phyloP scores from a whole-genome alignment of 2,888 invertebrate species.

The Dolichomitus sp. region DNA sequence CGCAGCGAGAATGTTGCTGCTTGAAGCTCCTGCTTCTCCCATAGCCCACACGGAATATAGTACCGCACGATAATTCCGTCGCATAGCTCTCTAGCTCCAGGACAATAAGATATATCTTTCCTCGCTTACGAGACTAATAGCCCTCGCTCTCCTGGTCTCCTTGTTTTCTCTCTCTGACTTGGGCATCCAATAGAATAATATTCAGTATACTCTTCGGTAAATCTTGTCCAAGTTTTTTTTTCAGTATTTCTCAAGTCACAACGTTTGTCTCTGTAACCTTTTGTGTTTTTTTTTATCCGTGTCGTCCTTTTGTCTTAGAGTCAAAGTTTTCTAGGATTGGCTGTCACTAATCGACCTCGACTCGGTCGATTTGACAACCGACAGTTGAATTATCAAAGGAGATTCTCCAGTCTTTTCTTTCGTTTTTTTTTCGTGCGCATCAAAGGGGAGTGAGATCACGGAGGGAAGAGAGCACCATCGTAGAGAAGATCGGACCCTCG shows the following conservation, averaged over 20 bases:
- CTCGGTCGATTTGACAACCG: slow-evolving; percentile 47
- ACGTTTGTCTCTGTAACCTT: not conserved
- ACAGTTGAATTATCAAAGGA: slow-evolving; percentile 48
- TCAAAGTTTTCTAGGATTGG: slow-evolving; percentile 22
- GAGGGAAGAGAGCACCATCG: slow-evolving; percentile 45
- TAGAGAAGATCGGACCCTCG: slow-evolving; percentile 59
- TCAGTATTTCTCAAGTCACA: not conserved
- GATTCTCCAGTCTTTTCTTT: slow-evolving; percentile 10
- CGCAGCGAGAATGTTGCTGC: slow-evolving; percentile 11
- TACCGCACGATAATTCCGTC: slow-evolving; percentile 71
- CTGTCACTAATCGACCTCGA: slow-evolving; percentile 25
- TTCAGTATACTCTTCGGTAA: slow-evolving; percentile 22
- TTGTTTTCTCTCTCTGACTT: not conserved
- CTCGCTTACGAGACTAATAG: slow-evolving; percentile 78
- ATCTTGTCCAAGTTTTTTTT: slow-evolving; percentile 4
- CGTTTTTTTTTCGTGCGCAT: slow-evolving; percentile 13
- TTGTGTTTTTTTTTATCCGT: not conserved
- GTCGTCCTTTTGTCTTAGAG: slow-evolving; percentile 25
- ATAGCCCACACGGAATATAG: slow-evolving; percentile 59
- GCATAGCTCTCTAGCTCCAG: slow-evolving; percentile 63
- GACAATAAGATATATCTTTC: slow-evolving; percentile 80
- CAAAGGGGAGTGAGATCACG: slow-evolving; percentile 34
- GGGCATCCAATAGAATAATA: slow-evolving; percentile 48
- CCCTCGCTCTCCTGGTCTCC: slow-evolving; percentile 68
- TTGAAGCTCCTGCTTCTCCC: slow-evolving; percentile 26